Evolutionary conservation across 2,797 vertebrate genomes (phyloP), one percentile per base, ranked within the genome.

Genomic region (Spinus pinus): DNA sequence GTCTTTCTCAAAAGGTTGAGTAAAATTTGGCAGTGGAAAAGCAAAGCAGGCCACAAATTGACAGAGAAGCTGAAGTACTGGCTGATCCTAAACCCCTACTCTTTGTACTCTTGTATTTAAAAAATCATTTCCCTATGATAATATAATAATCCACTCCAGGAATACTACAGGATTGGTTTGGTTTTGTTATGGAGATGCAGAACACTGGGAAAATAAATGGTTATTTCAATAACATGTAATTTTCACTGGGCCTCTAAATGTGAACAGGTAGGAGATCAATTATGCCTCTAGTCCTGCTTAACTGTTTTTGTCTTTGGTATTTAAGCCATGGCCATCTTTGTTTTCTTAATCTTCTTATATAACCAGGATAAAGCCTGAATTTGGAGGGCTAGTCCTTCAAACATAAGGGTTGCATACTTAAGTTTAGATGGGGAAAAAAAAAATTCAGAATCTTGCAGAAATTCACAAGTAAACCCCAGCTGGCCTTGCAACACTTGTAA

Each of bases 401-500:
- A 31, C 54, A 22, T 69, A 69, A 83, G 61, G 44, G 22, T 37
- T 84, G 72, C 62, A 42, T 65, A 14, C n/a, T 88, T 70, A 50
- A 74, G 22, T 75, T 91, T 57, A 71, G 44, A 37, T 69, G 64
- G 19, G 33, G 2, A 4, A 54, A 44, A 62, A 44, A 62, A 80
- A 87, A 73, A 53, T 18, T 25, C 7, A 37, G 42, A 74, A 49
- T 88, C 69, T 71, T 79, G 58, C 60, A 77, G 83, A 93, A 94
- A 95, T 88, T 91, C 58, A 24, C 90, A 88, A 88, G 70, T 73
- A 80, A 84, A 37, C 28, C 85, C 90, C 88, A 79, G 61, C 85
- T 86, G 88, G 70, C 88, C 86, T 77, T 85, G 70, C 83, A 87
- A 70, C 86, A 60, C 47, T 92, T 94, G 2, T 50, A 81, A 58